phyloP scores from a whole-genome alignment of 2,888 invertebrate genomes.

The Eupithecia abbreviata region DNA sequence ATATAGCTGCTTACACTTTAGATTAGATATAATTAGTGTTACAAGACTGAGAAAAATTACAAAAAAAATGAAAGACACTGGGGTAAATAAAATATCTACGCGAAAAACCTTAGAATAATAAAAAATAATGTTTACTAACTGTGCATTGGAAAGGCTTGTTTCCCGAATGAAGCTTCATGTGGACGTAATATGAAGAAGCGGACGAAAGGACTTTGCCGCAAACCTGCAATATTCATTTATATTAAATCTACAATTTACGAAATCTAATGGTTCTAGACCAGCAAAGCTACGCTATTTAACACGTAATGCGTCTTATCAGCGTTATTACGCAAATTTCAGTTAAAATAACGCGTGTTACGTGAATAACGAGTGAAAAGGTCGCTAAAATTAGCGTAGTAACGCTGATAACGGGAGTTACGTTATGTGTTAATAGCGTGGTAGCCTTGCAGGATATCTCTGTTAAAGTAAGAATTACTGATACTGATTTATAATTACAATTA shows the following conservation, averaged over 20 bases:
- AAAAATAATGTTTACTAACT: slow-evolving; percentile 63
- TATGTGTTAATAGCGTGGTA: too few species aligned
- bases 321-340: too few species aligned
- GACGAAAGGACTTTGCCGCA: slow-evolving; percentile 91
- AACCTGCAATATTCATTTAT: slow-evolving; percentile 69
- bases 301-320: too few species aligned
- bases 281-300: too few species aligned
- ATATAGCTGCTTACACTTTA: not conserved
- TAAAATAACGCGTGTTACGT: too few species aligned
- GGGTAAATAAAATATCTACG: not conserved
- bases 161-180: slow-evolving; percentile 92
- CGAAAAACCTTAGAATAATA: slow-evolving; percentile 7
- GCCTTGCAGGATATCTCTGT: not conserved
- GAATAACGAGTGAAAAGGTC: too few species aligned
- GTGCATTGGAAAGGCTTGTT: slow-evolving; percentile 92
- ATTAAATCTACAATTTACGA: not conserved
- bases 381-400: too few species aligned
- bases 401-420: too few species aligned
- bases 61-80: not conserved
- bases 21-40: not conserved
- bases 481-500: too few species aligned
- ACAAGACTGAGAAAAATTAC: not conserved
- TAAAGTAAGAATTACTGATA: not conserved
- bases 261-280: not conserved
- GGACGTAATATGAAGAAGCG: slow-evolving; percentile 91